phyloP scores from a whole-genome alignment of 2,888 invertebrate genomes.

The Hydrotaea diabolus region DNA sequence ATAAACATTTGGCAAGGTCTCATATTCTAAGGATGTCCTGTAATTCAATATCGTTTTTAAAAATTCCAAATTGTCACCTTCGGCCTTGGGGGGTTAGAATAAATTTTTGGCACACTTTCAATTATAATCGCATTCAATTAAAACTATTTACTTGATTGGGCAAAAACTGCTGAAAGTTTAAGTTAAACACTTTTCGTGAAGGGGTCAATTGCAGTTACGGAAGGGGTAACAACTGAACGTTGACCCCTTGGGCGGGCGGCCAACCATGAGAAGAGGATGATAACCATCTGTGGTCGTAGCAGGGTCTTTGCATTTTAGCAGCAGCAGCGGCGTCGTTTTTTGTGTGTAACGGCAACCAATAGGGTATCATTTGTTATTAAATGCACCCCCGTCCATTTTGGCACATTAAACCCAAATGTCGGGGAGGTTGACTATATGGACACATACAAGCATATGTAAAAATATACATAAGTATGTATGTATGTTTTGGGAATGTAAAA shows the following conservation, averaged over 20 bases:
- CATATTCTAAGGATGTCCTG: too few species aligned
- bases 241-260: not conserved
- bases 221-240: not conserved
- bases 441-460: not conserved
- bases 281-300: conserved; percentile 9
- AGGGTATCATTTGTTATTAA: conserved; percentile 12
- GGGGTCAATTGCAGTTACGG: not conserved
- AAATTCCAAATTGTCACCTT: too few species aligned
- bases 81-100: too few species aligned
- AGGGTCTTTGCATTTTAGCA: not conserved
- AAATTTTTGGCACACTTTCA: too few species aligned
- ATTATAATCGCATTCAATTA: too few species aligned
- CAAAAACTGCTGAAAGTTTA: too few species aligned
- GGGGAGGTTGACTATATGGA: not conserved
- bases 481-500: too few species aligned
- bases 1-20: too few species aligned
- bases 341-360: not conserved
- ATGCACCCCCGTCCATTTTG: not conserved
- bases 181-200: not conserved
- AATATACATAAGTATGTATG: not conserved
- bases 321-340: conserved; percentile 10
- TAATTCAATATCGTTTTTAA: too few species aligned
- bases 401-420: conserved; percentile 1
- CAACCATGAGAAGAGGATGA: not conserved
- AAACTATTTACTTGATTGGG: too few species aligned